phyloP scores from a whole-genome alignment of 2,113 vertebrate genomes.

The Petaurus breviceps region DNA sequence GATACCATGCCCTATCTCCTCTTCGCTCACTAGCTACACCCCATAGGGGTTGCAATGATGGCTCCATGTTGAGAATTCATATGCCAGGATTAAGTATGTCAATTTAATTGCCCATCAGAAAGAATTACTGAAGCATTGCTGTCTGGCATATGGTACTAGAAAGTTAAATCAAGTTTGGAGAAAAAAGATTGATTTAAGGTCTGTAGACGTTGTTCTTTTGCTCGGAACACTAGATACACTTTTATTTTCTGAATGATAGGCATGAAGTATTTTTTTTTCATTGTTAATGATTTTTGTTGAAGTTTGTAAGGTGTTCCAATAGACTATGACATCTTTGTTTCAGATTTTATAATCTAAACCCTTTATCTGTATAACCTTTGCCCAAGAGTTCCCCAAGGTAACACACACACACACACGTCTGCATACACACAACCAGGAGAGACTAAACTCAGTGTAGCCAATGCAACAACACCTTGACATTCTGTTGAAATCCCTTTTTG shows the following conservation, averaged over 20 bases:
- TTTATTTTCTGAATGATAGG: background rate
- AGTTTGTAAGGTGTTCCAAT: background rate
- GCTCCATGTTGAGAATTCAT: background rate
- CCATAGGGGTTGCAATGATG: background rate
- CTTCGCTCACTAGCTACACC: background rate
- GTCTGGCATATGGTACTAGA: background rate
- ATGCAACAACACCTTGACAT: background rate
- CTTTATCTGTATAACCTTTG: background rate
- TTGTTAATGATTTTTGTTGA: background rate
- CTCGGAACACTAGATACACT: background rate
- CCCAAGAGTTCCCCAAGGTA: background rate
- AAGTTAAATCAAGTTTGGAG: background rate
- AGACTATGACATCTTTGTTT: background rate
- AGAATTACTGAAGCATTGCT: background rate
- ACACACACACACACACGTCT: background rate
- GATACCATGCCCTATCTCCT: background rate
- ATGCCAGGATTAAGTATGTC: slow-evolving; percentile 2
- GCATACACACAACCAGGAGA: background rate
- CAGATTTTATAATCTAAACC: background rate
- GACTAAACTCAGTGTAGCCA: background rate
- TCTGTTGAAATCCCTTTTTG: background rate
- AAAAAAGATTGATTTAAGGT: background rate
- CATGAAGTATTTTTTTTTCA: background rate
- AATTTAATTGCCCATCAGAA: background rate
- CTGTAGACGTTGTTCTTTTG: background rate